Evolutionary conservation across 2,888 invertebrate species (phyloP).

Genomic region (Malthinus flaveolus): DNA sequence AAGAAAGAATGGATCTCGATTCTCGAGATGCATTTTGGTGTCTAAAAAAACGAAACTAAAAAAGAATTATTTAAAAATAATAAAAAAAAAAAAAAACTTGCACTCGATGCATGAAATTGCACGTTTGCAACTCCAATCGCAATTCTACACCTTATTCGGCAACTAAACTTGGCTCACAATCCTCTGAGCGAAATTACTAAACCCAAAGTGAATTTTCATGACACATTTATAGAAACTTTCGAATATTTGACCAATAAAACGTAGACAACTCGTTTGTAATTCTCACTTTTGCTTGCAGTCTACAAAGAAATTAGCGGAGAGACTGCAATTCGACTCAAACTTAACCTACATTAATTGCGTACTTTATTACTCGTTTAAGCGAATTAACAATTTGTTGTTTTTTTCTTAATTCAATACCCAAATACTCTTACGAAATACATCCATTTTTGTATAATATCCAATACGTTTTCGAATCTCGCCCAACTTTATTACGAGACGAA

Average conservation of each 20-base stretch:
- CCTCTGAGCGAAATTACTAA: conserved; percentile 22
- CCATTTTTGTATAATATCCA: too few species aligned
- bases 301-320: conserved; percentile 24
- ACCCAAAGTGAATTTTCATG: conserved; percentile 32
- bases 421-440: too few species aligned
- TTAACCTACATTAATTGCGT: conserved; percentile 13
- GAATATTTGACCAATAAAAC: conserved; percentile 36
- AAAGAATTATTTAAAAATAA: too few species aligned
- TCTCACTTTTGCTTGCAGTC: conserved; percentile 10
- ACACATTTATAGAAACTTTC: conserved; percentile 38
- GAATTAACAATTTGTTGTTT: too few species aligned
- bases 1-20: conserved; percentile 31
- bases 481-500: too few species aligned
- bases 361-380: too few species aligned
- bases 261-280: conserved; percentile 17
- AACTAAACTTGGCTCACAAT: conserved; percentile 21
- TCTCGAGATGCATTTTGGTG: conserved; percentile 32
- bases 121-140: conserved; percentile 15
- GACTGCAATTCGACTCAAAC: conserved; percentile 5
- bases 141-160: conserved; percentile 16
- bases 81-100: conserved; percentile 9
- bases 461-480: too few species aligned
- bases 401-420: too few species aligned
- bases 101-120: conserved; percentile 26
- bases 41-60: conserved; percentile 18